phyloP scores from a whole-genome alignment of 2,888 invertebrate genomes.

The Chymomyza amoena region DNA sequence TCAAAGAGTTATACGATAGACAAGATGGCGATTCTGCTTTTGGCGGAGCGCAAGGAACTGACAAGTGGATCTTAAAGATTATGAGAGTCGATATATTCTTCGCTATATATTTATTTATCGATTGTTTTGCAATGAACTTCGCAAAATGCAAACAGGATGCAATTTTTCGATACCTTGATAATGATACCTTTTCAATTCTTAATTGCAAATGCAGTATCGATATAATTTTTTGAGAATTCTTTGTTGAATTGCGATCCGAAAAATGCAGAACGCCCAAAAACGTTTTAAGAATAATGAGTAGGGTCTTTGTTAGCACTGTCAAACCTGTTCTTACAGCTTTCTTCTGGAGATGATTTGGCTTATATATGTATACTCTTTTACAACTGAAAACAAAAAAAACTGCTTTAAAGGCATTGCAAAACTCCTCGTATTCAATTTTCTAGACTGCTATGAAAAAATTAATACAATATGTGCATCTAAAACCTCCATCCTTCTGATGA shows the following conservation, averaged over 20 bases:
- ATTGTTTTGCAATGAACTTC: no score
- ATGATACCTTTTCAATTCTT: no score
- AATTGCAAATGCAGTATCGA: neutral
- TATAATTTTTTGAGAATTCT: neutral
- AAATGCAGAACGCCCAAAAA: neutral
- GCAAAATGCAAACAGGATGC: no score
- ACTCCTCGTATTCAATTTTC: constrained; percentile 69
- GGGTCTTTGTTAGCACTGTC: neutral
- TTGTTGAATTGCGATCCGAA: no score
- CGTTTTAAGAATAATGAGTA: constrained; percentile 34
- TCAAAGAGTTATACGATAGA: neutral
- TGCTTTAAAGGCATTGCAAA: constrained; percentile 31
- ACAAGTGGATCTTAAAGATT: constrained; percentile 9
- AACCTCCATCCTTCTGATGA: constrained; percentile 69
- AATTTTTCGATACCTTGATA: no score
- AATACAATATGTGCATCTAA: constrained; percentile 54
- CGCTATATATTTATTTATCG: no score
- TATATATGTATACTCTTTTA: constrained; percentile 37
- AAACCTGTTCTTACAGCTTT: constrained; percentile 52
- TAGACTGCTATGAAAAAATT: constrained; percentile 67
- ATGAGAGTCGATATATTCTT: no score
- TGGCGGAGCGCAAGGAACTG: constrained; percentile 22
- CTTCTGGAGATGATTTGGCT: constrained; percentile 68
- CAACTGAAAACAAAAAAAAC: constrained; percentile 30
- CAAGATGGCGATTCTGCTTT: neutral